Percentiles rank a stretch among this genome's conserved stretches.
These are phyloP conservation scores for Drosophila vallismaia DNA, from an alignment of 2,888 invertebrate genomes.

Conservation along the genomic window DNA sequence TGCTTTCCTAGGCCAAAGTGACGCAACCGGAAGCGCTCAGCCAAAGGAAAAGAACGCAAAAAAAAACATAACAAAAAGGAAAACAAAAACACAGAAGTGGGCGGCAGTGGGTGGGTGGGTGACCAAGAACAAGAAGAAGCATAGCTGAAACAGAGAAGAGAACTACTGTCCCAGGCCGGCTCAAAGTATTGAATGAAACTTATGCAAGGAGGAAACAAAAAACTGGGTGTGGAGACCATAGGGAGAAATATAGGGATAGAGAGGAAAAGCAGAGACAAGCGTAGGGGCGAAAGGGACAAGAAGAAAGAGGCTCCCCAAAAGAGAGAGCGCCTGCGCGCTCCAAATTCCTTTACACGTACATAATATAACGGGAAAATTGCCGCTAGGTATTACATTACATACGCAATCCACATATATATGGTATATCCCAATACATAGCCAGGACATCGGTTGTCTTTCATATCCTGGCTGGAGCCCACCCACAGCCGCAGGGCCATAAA, in stretches of 20 bases:
- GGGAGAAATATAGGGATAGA: not conserved
- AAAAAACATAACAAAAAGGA: not conserved
- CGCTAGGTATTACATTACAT: slow-evolving; percentile 28
- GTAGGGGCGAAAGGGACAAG: not conserved
- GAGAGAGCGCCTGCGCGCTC: slow-evolving; percentile 64
- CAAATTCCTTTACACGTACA: slow-evolving; percentile 40
- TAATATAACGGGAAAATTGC: slow-evolving; percentile 25
- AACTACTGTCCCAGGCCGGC: slow-evolving; percentile 31
- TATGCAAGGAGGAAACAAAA: slow-evolving; percentile 23
- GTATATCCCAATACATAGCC: not conserved
- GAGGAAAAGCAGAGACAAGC: slow-evolving; percentile 23
- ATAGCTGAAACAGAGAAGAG: not conserved
- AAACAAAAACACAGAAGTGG: slow-evolving; percentile 6
- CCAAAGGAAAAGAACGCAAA: not conserved
- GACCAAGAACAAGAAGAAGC: slow-evolving; percentile 2
- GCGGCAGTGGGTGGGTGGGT: not conserved
- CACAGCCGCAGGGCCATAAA: slow-evolving; percentile 62
- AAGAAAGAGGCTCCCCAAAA: slow-evolving; percentile 1
- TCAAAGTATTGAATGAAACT: slow-evolving; percentile 71
- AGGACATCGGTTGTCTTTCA: slow-evolving; percentile 30
- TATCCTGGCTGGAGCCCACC: slow-evolving; percentile 56
- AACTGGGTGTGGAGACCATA: slow-evolving; percentile 14
- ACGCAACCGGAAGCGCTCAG: slow-evolving; percentile 70
- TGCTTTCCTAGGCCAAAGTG: slow-evolving; percentile 57
- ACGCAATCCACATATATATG: slow-evolving; percentile 18